These are phyloP conservation scores for Pogoniulus pusillus DNA, from an alignment of 2,797 vertebrate species.

Conservation along the genomic window DNA sequence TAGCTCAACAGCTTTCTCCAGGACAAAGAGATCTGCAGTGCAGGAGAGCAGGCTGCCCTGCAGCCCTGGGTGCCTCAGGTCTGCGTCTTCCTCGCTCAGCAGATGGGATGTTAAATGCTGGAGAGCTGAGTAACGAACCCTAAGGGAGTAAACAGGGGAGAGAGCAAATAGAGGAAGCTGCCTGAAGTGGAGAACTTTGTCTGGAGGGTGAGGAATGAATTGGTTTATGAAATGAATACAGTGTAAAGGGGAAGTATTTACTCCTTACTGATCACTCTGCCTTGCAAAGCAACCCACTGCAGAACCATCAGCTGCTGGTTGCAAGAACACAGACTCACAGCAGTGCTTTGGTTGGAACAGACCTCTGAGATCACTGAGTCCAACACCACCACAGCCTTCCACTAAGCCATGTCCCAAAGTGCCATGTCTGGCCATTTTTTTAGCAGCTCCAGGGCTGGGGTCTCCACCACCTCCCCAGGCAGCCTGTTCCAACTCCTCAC, in stretches of 20 bases:
- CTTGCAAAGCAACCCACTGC: background rate
- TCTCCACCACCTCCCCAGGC: too few species aligned
- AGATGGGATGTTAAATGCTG: conserved; percentile 87
- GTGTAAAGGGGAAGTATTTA: background rate
- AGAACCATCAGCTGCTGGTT: background rate
- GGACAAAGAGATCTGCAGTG: conserved; percentile 81
- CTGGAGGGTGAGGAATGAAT: background rate
- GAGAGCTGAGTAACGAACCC: conserved; percentile 85
- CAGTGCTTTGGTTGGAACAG: too few species aligned
- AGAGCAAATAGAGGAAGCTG: too few species aligned
- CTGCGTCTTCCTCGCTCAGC: conserved; percentile 72
- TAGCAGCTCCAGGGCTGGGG: too few species aligned
- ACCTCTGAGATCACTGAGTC: too few species aligned
- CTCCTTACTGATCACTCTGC: background rate
- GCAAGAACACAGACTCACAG: background rate
- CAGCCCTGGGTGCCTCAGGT: conserved; percentile 75
- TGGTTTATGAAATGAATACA: background rate
- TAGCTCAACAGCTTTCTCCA: conserved; percentile 82
- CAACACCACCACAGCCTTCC: too few species aligned
- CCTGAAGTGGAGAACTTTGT: background rate
- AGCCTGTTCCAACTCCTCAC: too few species aligned
- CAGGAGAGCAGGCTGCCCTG: conserved; percentile 77
- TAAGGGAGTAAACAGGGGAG: conserved; percentile 56
- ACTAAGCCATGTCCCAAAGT: too few species aligned
- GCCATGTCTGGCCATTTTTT: too few species aligned